Conservation (phyloP, 2,888 invertebrate species). For the Ptilodon capucinus region DNA sequence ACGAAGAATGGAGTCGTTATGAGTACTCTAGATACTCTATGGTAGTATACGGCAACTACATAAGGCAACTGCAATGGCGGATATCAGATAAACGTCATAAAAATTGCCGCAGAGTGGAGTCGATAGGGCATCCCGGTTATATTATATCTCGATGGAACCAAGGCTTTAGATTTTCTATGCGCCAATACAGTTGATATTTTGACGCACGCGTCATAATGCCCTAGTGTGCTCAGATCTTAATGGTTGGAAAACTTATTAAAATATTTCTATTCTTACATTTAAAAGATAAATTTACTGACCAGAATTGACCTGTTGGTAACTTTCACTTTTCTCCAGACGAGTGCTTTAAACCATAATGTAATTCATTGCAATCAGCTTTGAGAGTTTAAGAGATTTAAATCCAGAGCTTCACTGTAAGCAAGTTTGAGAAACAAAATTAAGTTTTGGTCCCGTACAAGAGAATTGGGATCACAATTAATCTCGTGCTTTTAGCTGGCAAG, state of each 20-base stretch:
- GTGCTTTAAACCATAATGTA: conserved; percentile 17
- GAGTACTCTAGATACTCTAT: no score
- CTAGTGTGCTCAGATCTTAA: no score
- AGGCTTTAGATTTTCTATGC: no score
- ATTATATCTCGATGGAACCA: no score
- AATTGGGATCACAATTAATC: conserved; percentile 73
- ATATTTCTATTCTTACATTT: neutral
- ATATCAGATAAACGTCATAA: no score
- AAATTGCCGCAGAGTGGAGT: no score
- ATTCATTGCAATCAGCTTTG: conserved; percentile 27
- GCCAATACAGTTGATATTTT: no score
- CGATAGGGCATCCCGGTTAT: no score
- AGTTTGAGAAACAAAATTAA: conserved; percentile 74
- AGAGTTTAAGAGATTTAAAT: conserved; percentile 58
- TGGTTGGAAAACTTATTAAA: conserved; percentile 4
- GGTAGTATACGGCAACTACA: no score
- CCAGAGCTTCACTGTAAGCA: conserved; percentile 56
- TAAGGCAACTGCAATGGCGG: no score
- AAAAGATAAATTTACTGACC: neutral
- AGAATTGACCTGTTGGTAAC: neutral
- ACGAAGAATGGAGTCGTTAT: no score
- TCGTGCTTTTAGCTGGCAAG: conserved; percentile 49
- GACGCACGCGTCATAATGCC: no score
- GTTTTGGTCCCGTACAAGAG: conserved; percentile 63
- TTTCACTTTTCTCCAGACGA: conserved; percentile 4